These are phyloP conservation scores for Caenorhabditis latens DNA, from an alignment of 1,140 invertebrate genomes.

Conservation along the genomic window DNA sequence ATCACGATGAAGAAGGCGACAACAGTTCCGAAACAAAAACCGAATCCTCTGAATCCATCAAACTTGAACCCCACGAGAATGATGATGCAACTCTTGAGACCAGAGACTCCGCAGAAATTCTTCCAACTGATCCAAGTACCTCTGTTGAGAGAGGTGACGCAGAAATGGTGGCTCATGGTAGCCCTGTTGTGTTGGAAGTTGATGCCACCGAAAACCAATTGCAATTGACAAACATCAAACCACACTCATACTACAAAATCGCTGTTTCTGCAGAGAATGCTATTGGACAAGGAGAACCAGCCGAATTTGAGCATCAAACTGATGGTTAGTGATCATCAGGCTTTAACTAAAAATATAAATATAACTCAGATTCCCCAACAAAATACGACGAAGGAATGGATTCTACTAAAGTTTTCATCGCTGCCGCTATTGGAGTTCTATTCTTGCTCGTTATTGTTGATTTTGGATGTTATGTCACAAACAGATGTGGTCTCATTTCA, in stretches of 20 bases:
- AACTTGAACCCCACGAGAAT: background rate
- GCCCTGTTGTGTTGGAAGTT: background rate
- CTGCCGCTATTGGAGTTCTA: conserved; percentile 13
- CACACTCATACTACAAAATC: conserved; percentile 59
- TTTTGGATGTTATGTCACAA: conserved; percentile 45
- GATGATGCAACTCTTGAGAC: background rate
- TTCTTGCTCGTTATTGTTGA: conserved; percentile 56
- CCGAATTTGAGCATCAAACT: conserved; percentile 53
- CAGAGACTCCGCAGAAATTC: background rate
- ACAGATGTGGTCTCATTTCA: conserved; percentile 58
- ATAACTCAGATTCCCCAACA: conserved; percentile 37
- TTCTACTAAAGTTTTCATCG: conserved; percentile 23
- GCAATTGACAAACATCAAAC: conserved; percentile 49
- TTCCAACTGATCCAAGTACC: background rate
- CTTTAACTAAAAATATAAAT: background rate
- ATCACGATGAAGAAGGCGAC: background rate
- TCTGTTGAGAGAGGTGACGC: background rate
- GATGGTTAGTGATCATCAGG: conserved; percentile 43
- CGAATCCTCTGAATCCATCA: background rate
- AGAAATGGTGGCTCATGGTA: conserved; percentile 19
- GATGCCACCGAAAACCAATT: conserved; percentile 30
- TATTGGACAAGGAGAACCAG: conserved; percentile 53
- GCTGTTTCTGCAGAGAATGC: conserved; percentile 42
- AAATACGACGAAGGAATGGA: conserved; percentile 22
- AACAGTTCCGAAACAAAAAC: background rate